Percentiles rank a stretch among this genome's conserved stretches.
phyloP scores from a whole-genome alignment of 1,140 invertebrate genomes.

The Drosophila nannoptera region DNA sequence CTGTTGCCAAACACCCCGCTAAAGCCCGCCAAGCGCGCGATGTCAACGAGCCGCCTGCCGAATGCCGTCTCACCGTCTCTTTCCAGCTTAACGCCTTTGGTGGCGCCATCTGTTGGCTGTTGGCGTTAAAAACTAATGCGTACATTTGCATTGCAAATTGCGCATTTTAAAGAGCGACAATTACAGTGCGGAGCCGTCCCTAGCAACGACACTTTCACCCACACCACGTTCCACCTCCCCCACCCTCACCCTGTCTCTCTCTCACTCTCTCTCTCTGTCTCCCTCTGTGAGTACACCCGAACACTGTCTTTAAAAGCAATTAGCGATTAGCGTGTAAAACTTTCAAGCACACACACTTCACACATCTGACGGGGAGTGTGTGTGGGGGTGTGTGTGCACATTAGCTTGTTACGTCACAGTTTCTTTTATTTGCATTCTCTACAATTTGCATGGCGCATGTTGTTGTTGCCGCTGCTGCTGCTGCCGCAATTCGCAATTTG shows the following conservation, averaged over 20 bases:
- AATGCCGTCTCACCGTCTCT: neutral
- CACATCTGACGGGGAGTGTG: neutral
- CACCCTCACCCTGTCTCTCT: neutral
- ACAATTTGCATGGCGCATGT: slow-evolving; percentile 12
- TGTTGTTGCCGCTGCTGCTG: slow-evolving; percentile 23
- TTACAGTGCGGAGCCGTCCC: slow-evolving; percentile 44
- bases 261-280: neutral
- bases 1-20: slow-evolving; percentile 62
- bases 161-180: slow-evolving; percentile 73
- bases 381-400: slow-evolving; percentile 40
- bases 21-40: slow-evolving; percentile 12
- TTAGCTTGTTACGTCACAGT: slow-evolving; percentile 61
- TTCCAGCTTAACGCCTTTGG: neutral
- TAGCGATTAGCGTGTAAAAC: slow-evolving; percentile 71
- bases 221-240: neutral
- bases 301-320: slow-evolving; percentile 69
- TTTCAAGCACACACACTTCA: slow-evolving; percentile 38
- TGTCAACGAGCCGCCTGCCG: slow-evolving; percentile 9
- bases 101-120: slow-evolving; percentile 46
- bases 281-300: slow-evolving; percentile 1
- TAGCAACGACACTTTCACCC: neutral
- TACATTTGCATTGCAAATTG: slow-evolving; percentile 77
- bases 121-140: slow-evolving; percentile 64
- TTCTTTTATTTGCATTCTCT: slow-evolving; percentile 49
- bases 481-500: slow-evolving; percentile 49